Evolutionary conservation across 2,113 vertebrate species (phyloP).

Genomic region (Microcebus murinus): DNA sequence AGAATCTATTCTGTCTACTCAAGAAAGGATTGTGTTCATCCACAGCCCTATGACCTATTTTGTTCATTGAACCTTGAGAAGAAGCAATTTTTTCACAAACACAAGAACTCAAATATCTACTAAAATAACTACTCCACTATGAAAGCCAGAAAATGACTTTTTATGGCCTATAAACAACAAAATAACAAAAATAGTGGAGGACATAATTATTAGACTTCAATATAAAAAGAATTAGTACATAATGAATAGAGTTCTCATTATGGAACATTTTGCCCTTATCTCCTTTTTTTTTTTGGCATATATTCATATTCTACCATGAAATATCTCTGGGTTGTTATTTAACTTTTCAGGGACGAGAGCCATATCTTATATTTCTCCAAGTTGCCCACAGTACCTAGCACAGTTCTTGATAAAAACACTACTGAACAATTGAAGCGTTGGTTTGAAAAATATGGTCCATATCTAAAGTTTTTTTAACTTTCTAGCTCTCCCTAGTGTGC

Average conservation of each 20-base stretch:
- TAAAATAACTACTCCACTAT: neutral
- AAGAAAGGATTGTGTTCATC: neutral
- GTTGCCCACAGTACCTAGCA: neutral
- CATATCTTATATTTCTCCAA: constrained; percentile 26
- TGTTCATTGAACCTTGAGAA: neutral
- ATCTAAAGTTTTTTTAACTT: neutral
- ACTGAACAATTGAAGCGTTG: neutral
- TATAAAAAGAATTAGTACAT: neutral
- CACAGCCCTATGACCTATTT: neutral
- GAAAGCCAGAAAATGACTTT: constrained; percentile 45
- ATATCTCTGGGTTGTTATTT: neutral
- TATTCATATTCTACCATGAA: neutral
- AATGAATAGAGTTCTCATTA: neutral
- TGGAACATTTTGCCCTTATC: neutral
- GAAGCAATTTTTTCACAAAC: constrained; percentile 34
- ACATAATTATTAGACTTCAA: neutral
- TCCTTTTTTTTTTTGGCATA: neutral
- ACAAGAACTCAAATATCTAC: neutral
- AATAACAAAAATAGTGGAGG: neutral
- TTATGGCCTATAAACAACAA: neutral
- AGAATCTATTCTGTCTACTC: neutral
- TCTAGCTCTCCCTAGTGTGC: neutral
- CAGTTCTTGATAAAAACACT: constrained; percentile 45
- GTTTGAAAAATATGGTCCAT: neutral
- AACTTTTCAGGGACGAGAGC: constrained; percentile 22